phyloP scores from a whole-genome alignment of 2,797 vertebrate species.

The Pitangus sulphuratus region DNA sequence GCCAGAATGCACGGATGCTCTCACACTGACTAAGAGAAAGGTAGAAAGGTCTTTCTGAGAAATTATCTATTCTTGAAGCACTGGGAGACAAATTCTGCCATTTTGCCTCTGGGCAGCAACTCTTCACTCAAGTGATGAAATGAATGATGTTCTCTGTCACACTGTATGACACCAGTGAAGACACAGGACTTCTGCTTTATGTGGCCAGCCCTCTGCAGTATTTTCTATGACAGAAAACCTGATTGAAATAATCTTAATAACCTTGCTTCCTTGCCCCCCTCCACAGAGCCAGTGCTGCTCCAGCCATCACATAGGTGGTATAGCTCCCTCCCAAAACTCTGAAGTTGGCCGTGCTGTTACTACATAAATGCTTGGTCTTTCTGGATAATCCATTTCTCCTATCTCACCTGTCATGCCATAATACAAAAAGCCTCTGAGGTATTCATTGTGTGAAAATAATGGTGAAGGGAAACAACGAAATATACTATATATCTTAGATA shows the following conservation, averaged over 20 bases:
- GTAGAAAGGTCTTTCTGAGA: not conserved
- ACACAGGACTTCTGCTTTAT: not conserved
- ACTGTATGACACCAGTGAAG: not conserved
- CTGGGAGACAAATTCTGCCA: not conserved
- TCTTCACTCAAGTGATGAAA: not conserved
- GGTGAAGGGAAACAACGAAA: not conserved
- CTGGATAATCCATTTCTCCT: not conserved
- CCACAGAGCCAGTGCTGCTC: not conserved
- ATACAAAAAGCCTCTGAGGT: not conserved
- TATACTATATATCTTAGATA: not conserved
- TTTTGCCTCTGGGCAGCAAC: not conserved
- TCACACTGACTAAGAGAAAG: not conserved
- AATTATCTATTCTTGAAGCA: not conserved
- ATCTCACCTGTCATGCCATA: not conserved
- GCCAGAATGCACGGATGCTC: not conserved
- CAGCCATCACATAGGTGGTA: accelerated
- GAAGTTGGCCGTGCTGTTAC: not conserved
- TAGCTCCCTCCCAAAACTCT: not conserved
- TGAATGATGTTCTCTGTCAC: not conserved
- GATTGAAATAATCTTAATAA: not conserved
- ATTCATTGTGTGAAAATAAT: not conserved
- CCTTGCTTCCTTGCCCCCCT: not conserved
- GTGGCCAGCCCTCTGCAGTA: not conserved
- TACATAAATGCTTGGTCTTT: not conserved
- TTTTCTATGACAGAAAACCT: not conserved